Percentiles rank a stretch among this genome's conserved stretches.
Conservation (phyloP, 2,888 invertebrate genomes). For the Aquatica leii region DNA sequence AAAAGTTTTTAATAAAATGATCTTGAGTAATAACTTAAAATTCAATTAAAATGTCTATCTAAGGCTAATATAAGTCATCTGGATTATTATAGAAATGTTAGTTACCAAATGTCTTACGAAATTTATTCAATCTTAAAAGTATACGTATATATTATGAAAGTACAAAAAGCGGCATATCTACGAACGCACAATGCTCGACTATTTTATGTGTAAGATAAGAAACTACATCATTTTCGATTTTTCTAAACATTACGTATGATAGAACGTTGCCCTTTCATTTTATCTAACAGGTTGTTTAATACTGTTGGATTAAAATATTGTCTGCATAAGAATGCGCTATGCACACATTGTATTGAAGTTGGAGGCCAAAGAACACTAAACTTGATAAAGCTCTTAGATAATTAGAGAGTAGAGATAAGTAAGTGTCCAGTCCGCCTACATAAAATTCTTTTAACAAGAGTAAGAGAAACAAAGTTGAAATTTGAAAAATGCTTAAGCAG, state of each 20-base stretch:
- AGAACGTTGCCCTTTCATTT: constrained; percentile 48
- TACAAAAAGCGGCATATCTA: constrained; percentile 10
- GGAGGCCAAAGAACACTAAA: constrained; percentile 52
- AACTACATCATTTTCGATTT: constrained; percentile 39
- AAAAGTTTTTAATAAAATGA: too few species aligned
- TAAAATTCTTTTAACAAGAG: constrained; percentile 43
- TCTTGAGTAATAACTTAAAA: too few species aligned
- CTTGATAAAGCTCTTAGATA: constrained; percentile 58
- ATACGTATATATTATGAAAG: too few species aligned
- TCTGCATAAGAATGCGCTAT: constrained; percentile 45
- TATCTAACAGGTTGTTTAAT: constrained; percentile 47
- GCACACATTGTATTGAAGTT: constrained; percentile 45
- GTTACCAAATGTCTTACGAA: too few species aligned
- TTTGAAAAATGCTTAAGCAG: constrained; percentile 48
- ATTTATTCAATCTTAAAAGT: too few species aligned
- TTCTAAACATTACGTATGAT: constrained; percentile 40
- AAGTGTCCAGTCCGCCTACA: constrained; percentile 52
- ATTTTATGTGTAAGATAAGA: constrained; percentile 31
- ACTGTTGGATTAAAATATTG: constrained; percentile 48
- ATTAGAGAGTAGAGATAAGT: constrained; percentile 58
- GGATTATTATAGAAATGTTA: too few species aligned
- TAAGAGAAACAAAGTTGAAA: constrained; percentile 44
- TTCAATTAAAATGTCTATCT: too few species aligned
- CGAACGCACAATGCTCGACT: constrained; percentile 14
- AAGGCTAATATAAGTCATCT: too few species aligned